A percentile compares a stretch with the other conserved stretches of the same genome.
phyloP scores from a whole-genome alignment of 2,888 invertebrate genomes.

The Clistopyga incitator region DNA sequence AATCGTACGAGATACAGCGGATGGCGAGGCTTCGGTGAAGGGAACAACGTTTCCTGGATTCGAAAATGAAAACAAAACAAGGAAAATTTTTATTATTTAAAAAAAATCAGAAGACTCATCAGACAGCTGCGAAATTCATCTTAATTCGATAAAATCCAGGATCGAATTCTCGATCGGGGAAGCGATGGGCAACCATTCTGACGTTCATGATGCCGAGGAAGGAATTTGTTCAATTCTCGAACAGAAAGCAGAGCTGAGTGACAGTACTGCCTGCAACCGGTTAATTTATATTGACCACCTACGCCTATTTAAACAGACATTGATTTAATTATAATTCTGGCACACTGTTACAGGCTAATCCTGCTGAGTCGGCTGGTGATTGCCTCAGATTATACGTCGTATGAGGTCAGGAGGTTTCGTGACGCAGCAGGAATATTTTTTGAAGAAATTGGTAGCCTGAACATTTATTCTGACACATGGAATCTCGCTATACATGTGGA shows the following conservation, averaged over 20 bases:
- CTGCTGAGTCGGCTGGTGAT: neutral
- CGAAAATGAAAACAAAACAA: neutral
- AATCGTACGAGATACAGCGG: neutral
- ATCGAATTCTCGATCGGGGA: too few species aligned
- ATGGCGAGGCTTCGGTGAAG: neutral
- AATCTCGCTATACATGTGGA: neutral
- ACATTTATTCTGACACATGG: too few species aligned
- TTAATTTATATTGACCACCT: neutral
- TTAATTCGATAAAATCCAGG: neutral
- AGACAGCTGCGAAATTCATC: too few species aligned
- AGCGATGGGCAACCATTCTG: too few species aligned
- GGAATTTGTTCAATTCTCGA: too few species aligned
- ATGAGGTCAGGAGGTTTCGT: too few species aligned
- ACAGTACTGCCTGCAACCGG: neutral
- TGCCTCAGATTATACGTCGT: too few species aligned
- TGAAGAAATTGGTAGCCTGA: too few species aligned
- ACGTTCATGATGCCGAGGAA: too few species aligned
- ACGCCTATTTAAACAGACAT: too few species aligned
- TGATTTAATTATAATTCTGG: neutral
- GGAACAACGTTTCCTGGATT: neutral
- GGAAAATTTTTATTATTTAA: neutral
- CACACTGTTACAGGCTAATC: constrained; percentile 1
- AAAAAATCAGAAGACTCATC: too few species aligned
- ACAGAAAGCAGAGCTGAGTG: neutral
- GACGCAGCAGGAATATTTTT: too few species aligned